A percentile compares a stretch with the other conserved stretches of the same genome.
Evolutionary conservation across 2,113 vertebrate genomes (phyloP).

Genomic region (Chiloscyllium plagiosum): DNA sequence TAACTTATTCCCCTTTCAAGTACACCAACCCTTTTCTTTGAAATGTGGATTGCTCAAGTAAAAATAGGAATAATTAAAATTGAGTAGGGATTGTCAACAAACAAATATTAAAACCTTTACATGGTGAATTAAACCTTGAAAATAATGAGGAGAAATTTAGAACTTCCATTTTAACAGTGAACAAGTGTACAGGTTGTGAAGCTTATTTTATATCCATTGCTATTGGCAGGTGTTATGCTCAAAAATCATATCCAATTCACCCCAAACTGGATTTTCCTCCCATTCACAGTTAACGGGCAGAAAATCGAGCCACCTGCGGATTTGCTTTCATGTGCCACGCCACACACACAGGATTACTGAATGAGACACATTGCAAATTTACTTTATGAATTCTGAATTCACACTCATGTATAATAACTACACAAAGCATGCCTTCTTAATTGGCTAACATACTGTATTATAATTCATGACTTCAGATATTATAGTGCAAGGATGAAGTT

Average conservation of each 20-base stretch:
- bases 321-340: background rate
- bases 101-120: background rate
- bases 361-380: background rate
- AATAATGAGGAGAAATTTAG: background rate
- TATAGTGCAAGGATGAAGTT: background rate
- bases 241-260: background rate
- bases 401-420: background rate
- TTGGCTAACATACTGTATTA: background rate
- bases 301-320: background rate
- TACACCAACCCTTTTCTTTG: background rate
- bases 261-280: background rate
- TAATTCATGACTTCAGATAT: background rate
- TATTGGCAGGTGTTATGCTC: background rate
- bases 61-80: background rate
- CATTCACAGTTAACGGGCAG: background rate
- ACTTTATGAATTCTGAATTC: background rate
- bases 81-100: background rate
- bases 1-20: background rate
- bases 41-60: background rate
- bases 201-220: background rate
- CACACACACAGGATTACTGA: background rate
- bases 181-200: background rate
- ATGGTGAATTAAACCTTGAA: background rate
- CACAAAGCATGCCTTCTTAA: background rate
- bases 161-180: background rate